A percentile compares a stretch with the other conserved stretches of the same genome.
Evolutionary conservation across 2,113 vertebrate genomes (phyloP).

Genomic region (Toxostoma redivivum): DNA sequence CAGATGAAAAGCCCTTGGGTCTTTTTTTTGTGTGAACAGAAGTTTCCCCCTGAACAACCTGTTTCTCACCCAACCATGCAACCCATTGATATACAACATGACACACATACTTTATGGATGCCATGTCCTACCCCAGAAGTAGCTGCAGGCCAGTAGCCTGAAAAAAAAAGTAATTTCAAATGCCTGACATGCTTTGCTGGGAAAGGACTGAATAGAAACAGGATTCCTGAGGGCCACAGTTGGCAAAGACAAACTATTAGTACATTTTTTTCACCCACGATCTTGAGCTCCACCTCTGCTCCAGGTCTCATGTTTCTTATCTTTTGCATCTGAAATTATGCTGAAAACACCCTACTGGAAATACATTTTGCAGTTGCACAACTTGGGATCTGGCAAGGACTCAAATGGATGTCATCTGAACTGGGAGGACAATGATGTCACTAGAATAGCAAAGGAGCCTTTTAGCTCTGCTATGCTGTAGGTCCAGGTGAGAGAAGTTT

Average conservation of each 20-base stretch:
- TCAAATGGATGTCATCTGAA: not conserved
- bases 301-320: not conserved
- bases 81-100: not conserved
- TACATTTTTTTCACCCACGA: not conserved
- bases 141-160: not conserved
- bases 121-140: not conserved
- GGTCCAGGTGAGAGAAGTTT: not conserved
- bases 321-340: not conserved
- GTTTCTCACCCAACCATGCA: not conserved
- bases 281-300: not conserved
- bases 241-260: not conserved
- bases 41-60: slow-evolving; percentile 9
- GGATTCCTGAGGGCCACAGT: not conserved
- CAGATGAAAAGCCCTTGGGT: not conserved
- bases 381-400: not conserved
- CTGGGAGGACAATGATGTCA: not conserved
- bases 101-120: not conserved
- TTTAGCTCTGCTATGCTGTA: not conserved
- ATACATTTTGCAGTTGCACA: not conserved
- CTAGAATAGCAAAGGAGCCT: not conserved
- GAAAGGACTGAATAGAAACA: not conserved
- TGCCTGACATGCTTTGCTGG: not conserved
- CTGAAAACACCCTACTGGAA: not conserved
- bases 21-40: not conserved
- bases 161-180: not conserved